Conservation (phyloP, 2,113 vertebrate genomes). For the Tichodroma muraria region DNA sequence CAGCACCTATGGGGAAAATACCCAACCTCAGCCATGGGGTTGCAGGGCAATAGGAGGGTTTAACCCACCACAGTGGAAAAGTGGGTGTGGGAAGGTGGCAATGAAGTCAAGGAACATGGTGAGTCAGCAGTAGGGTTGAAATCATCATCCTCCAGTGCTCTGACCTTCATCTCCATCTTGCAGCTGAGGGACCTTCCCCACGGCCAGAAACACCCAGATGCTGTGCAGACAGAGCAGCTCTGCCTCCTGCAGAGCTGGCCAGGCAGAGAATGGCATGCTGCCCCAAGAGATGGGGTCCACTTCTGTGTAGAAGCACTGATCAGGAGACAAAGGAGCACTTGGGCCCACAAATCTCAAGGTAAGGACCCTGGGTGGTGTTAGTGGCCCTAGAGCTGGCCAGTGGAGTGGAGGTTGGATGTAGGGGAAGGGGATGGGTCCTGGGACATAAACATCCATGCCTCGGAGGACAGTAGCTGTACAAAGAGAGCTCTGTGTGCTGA, state of each 20-base stretch:
- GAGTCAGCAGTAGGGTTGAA: background rate
- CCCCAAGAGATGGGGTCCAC: background rate
- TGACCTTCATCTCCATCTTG: background rate
- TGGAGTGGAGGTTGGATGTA: background rate
- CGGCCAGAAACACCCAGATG: background rate
- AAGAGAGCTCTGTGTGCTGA: background rate
- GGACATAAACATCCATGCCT: background rate
- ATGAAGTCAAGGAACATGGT: background rate
- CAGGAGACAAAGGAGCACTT: background rate
- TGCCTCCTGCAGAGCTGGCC: background rate
- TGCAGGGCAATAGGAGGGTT: accelerated
- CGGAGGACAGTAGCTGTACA: background rate
- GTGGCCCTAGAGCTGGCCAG: background rate
- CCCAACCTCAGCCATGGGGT: accelerated
- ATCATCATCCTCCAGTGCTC: background rate
- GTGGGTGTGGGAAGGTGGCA: background rate
- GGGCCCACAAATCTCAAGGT: background rate
- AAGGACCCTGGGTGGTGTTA: background rate
- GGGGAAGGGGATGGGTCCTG: background rate
- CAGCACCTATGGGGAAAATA: accelerated
- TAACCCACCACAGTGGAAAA: background rate
- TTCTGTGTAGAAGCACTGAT: background rate
- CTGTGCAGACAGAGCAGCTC: background rate
- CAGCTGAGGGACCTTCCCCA: background rate
- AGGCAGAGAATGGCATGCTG: background rate